Conservation (phyloP, 2,888 invertebrate species). For the Lucinisca nassula region DNA sequence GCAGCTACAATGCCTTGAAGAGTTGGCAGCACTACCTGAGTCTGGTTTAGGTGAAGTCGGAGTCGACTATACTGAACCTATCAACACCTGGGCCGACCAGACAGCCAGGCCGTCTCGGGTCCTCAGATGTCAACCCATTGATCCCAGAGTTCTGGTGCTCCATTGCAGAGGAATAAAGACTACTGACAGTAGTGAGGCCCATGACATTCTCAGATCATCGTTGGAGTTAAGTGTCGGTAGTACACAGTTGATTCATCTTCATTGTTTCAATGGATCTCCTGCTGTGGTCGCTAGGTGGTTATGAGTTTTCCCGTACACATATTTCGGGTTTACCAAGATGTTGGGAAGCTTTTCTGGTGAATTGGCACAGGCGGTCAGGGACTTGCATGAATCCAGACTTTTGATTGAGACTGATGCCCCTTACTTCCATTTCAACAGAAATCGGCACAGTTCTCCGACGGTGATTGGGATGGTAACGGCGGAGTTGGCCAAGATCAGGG, state of each 20-base stretch:
- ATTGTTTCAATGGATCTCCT: background rate
- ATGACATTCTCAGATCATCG: background rate
- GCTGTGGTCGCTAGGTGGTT: background rate
- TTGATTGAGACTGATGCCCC: slow-evolving; percentile 12
- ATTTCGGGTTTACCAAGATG: slow-evolving; percentile 11
- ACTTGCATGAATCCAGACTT: background rate
- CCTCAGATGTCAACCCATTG: background rate
- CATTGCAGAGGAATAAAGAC: background rate
- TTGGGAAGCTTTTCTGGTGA: background rate
- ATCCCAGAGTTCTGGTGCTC: background rate
- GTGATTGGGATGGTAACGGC: background rate
- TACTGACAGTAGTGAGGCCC: background rate
- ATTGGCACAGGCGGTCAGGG: background rate
- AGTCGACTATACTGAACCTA: background rate
- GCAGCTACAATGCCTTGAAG: background rate
- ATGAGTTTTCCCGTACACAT: slow-evolving; percentile 10
- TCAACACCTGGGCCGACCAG: background rate
- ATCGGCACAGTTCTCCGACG: background rate
- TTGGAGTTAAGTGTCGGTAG: background rate
- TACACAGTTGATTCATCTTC: background rate
- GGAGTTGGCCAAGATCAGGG: background rate
- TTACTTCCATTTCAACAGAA: background rate
- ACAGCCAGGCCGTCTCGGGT: background rate
- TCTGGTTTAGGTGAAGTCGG: background rate
- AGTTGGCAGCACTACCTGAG: background rate